Conservation (phyloP, 2,888 invertebrate genomes). For the Malthinus flaveolus region DNA sequence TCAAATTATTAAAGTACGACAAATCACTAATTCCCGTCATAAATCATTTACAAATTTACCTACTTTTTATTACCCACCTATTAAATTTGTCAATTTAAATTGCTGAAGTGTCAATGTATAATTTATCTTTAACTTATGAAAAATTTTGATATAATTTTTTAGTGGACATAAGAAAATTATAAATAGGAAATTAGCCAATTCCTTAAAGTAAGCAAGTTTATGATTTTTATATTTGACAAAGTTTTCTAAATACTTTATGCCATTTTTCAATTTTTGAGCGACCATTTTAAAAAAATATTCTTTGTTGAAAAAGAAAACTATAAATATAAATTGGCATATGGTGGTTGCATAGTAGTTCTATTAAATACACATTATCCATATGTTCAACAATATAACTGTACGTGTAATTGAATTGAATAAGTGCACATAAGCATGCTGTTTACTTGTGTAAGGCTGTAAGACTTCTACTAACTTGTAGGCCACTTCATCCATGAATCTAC, state of each 20-base stretch:
- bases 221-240: not conserved
- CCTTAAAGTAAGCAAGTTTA: not conserved
- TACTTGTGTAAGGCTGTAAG: not conserved
- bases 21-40: no score
- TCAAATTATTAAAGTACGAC: no score
- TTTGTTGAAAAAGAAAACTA: constrained; percentile 1
- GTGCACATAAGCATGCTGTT: constrained; percentile 4
- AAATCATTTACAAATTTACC: no score
- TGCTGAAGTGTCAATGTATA: not conserved
- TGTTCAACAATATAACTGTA: constrained; percentile 16
- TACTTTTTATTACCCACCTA: no score
- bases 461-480: constrained; percentile 6
- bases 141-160: not conserved
- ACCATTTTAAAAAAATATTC: not conserved
- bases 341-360: constrained; percentile 1
- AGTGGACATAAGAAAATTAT: not conserved
- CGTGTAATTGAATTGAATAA: constrained; percentile 13
- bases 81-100: not conserved
- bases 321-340: constrained; percentile 4
- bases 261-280: not conserved
- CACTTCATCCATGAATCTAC: constrained; percentile 11
- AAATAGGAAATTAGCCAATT: not conserved
- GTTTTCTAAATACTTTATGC: no score
- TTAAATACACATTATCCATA: constrained; percentile 20
- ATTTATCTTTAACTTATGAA: not conserved